Base-by-base conservation (phyloP, 2,888 invertebrate genomes). In the Chaitophorus viminalis region DNA sequence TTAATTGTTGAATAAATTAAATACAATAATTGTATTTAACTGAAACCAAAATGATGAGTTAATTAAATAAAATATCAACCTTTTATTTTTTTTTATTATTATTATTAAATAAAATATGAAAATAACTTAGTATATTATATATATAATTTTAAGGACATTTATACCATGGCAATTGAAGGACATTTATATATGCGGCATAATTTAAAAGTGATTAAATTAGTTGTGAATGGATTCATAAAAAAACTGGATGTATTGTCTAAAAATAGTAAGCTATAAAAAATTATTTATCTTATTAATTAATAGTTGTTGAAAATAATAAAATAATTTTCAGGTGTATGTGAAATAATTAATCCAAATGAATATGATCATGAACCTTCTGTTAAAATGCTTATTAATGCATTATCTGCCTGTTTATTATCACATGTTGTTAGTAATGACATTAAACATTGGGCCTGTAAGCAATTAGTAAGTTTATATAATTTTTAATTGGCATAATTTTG, bases 361-460 rank as follows among this genome's bases (percentile, higher is more conserved):
- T 74, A 81, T n/a, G 74, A 87, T 11, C 46, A 25, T 79, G 68
- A 60, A 14, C 87, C 79, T 29, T 81, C 87, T 65, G 25, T 79
- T 75, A 87, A 87, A 87, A 87, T 93, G 88, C 91, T 94, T 74
- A 93, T 94, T 68, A 93, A 94, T 91, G 93, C 94, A 9, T 90
- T 94, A 79, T 92, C 94, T 8, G 93, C 94, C 1, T 94, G 93
- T 91, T 92, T 94, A 21, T 91, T 94, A 89, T 94, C 94, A 0
- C 92, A 92, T 33, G 92, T 92, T 81, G 91, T 94, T n/a, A 91
- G 92, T 74, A 91, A 92, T 25, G 91, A 91, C 46, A 92, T 93
- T 90, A 92, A 93, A 60, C 93, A 94, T 90, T 94, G 94, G 94
- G 93, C 94, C 0, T 92, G 93, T 1, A 93, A 93, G 89, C 94